These are phyloP conservation scores for Dendropsophus ebraccatus DNA, from an alignment of 2,113 vertebrate genomes.

Conservation along the genomic window DNA sequence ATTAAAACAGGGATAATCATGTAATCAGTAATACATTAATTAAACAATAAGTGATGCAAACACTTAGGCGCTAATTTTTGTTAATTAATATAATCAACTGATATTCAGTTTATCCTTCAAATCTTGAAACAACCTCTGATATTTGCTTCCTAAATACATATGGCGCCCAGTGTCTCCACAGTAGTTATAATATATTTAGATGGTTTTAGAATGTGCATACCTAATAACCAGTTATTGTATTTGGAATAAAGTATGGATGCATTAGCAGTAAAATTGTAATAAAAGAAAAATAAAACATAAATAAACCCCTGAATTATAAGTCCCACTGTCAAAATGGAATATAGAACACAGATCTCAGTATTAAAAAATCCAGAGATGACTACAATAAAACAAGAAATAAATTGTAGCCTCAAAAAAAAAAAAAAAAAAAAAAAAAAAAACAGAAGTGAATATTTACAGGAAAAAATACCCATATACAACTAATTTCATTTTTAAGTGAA, in stretches of 20 bases:
- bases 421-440: neutral
- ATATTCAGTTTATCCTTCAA: neutral
- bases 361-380: neutral
- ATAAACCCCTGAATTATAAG: neutral
- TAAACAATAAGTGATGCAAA: neutral
- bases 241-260: neutral
- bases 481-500: neutral
- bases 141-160: neutral
- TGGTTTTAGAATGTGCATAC: neutral
- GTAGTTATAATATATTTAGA: neutral
- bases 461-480: neutral
- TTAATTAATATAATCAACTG: conserved; percentile 29
- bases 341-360: conserved; percentile 1
- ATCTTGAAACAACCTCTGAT: neutral
- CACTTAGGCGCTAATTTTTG: neutral
- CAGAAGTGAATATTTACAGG: neutral
- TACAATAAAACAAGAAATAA: neutral
- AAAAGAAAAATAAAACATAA: conserved; percentile 1
- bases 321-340: neutral
- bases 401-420: neutral
- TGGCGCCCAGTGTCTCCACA: neutral
- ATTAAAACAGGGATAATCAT: neutral
- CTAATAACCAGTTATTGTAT: conserved; percentile 20
- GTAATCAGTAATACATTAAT: neutral
- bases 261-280: conserved; percentile 24